A percentile compares a stretch with the other conserved stretches of the same genome.
phyloP scores from a whole-genome alignment of 2,888 invertebrate genomes.

The Patella pellucida region DNA sequence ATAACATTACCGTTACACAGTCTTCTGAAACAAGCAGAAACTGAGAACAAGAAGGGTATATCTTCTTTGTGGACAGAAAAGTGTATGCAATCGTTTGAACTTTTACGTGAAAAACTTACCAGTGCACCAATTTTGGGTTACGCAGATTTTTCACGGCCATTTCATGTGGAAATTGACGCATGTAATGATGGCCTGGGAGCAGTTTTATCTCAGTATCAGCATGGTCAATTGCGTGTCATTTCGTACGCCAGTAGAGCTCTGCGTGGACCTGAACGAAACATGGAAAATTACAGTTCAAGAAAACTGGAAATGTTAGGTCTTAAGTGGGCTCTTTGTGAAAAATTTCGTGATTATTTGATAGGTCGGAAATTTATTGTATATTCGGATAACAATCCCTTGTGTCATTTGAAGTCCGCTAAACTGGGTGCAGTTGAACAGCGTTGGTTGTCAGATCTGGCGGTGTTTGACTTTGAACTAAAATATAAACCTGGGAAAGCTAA shows the following conservation, averaged over 20 bases:
- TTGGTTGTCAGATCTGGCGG: slow-evolving; percentile 25
- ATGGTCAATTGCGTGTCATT: slow-evolving; percentile 5
- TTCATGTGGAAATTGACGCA: neutral
- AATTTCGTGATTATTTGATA: slow-evolving; percentile 27
- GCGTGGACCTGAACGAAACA: slow-evolving; percentile 15
- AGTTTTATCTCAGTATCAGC: slow-evolving; percentile 21
- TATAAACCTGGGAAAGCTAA: slow-evolving; percentile 23
- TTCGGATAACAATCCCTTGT: slow-evolving; percentile 28
- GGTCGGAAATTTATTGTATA: slow-evolving; percentile 16
- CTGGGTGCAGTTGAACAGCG: slow-evolving; percentile 27
- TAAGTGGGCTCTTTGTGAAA: no score
- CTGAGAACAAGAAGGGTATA: no score
- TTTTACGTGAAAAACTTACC: neutral
- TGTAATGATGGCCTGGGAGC: slow-evolving; percentile 22
- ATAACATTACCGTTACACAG: no score
- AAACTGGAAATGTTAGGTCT: no score
- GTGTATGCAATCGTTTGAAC: no score
- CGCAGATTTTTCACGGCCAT: slow-evolving; percentile 17
- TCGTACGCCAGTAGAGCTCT: slow-evolving; percentile 22
- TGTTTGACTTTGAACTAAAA: slow-evolving; percentile 19
- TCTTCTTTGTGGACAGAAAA: no score
- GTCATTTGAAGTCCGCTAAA: slow-evolving; percentile 18
- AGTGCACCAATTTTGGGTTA: slow-evolving; percentile 17
- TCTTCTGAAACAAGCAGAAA: no score
- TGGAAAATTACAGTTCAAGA: no score